Percentiles rank a stretch among this genome's conserved stretches.
phyloP scores from a whole-genome alignment of 2,888 invertebrate genomes.

The Machimus rusticus region DNA sequence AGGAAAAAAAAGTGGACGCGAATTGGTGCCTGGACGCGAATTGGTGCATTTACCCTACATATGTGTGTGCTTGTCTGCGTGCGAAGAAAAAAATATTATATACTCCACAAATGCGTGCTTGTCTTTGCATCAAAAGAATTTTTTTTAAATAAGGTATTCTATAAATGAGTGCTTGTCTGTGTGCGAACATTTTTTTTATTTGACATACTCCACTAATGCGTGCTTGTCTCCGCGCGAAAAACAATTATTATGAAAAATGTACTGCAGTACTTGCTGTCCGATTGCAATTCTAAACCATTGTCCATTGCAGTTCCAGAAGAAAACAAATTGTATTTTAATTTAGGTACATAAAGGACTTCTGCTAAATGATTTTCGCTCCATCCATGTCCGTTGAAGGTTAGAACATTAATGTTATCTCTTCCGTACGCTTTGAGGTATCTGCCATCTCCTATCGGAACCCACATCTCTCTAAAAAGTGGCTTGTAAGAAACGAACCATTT shows the following conservation, averaged over 20 bases:
- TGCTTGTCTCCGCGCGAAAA: no score
- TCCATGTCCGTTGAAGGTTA: constrained; percentile 42
- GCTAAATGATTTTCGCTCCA: not conserved
- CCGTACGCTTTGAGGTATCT: constrained; percentile 23
- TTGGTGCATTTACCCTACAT: no score
- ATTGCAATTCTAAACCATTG: constrained; percentile 31
- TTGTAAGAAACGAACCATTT: not conserved
- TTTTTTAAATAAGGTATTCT: no score
- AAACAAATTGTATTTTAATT: not conserved
- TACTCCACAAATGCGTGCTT: no score
- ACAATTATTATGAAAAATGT: no score
- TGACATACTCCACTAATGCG: no score
- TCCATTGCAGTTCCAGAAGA: not conserved
- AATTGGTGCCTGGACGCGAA: no score
- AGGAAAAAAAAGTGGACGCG: not conserved
- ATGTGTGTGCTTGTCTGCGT: no score
- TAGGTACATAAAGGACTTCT: not conserved
- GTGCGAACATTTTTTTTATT: no score
- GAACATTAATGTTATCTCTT: constrained; percentile 36
- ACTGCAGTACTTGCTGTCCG: constrained; percentile 15
- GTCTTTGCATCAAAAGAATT: no score
- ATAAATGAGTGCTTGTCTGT: no score
- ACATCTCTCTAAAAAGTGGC: constrained; percentile 10
- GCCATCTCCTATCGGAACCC: constrained; percentile 42
- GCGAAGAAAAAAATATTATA: no score